Evolutionary conservation across 2,113 vertebrate genomes (phyloP).

Genomic region (Pogona vitticeps): DNA sequence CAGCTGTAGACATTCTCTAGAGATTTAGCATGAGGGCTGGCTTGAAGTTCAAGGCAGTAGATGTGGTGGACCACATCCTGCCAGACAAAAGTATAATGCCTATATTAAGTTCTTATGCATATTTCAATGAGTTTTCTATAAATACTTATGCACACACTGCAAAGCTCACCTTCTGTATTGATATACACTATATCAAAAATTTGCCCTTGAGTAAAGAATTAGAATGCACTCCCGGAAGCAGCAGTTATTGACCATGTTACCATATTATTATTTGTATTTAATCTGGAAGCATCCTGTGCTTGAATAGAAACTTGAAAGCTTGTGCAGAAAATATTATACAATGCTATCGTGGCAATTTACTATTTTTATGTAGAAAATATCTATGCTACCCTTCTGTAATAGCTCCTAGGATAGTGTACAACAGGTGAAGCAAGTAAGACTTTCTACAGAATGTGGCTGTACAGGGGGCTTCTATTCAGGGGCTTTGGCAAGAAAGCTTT

Average conservation of each 20-base stretch:
- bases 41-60: not conserved
- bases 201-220: not conserved
- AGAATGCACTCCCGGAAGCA: not conserved
- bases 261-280: slow-evolving; percentile 7
- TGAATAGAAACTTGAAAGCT: not conserved
- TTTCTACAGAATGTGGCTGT: no score
- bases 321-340: no score
- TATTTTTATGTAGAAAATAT: not conserved
- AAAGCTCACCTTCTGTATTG: not conserved
- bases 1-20: not conserved
- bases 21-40: not conserved
- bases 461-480: no score
- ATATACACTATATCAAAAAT: not conserved
- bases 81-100: not conserved
- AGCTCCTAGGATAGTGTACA: no score
- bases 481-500: no score
- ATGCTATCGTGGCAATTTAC: not conserved
- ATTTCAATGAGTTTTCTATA: not conserved
- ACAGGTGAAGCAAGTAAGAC: no score
- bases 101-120: slow-evolving; percentile 13
- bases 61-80: not conserved
- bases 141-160: not conserved
- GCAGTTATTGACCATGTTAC: slow-evolving; percentile 1
- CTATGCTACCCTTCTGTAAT: no score
- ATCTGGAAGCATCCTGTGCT: not conserved